A percentile compares a stretch with the other conserved stretches of the same genome.
These are phyloP conservation scores for Mesochorus sp. DNA, from an alignment of 2,888 invertebrate genomes.

Conservation along the genomic window DNA sequence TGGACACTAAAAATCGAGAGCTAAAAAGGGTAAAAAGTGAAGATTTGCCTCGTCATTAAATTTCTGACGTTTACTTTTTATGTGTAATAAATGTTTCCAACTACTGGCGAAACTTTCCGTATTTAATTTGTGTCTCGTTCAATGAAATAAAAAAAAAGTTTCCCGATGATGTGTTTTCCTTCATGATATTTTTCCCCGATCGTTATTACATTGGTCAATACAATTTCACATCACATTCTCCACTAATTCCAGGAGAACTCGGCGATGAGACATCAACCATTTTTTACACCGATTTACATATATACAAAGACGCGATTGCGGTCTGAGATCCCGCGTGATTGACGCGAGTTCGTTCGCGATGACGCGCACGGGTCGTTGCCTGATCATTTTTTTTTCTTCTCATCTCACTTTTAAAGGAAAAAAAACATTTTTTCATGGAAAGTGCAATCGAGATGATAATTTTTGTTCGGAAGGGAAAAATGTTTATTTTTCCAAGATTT, in stretches of 20 bases:
- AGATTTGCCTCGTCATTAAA: no score
- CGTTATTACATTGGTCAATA: constrained; percentile 15
- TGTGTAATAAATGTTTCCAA: no score
- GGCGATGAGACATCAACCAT: constrained; percentile 11
- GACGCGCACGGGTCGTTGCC: constrained; percentile 56
- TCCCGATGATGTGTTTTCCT: not conserved
- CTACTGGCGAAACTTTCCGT: no score
- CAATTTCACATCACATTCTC: not conserved
- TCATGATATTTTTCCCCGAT: not conserved
- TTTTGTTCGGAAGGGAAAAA: no score
- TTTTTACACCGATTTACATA: not conserved
- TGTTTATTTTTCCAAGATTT: no score
- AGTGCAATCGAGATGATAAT: not conserved
- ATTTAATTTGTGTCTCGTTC: no score
- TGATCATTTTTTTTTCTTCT: constrained; percentile 40
- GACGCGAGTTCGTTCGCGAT: constrained; percentile 20
- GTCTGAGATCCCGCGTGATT: constrained; percentile 10
- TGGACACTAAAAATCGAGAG: no score
- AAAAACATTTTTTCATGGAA: not conserved
- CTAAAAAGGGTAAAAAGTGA: no score
- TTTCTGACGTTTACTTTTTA: no score
- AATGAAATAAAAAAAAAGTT: no score
- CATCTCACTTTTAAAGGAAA: not conserved
- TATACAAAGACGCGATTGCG: constrained; percentile 21
- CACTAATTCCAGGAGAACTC: not conserved